Evolutionary conservation across 2,113 vertebrate genomes (phyloP), one percentile per base, ranked within the genome.

Genomic region (Eulemur macaco): DNA sequence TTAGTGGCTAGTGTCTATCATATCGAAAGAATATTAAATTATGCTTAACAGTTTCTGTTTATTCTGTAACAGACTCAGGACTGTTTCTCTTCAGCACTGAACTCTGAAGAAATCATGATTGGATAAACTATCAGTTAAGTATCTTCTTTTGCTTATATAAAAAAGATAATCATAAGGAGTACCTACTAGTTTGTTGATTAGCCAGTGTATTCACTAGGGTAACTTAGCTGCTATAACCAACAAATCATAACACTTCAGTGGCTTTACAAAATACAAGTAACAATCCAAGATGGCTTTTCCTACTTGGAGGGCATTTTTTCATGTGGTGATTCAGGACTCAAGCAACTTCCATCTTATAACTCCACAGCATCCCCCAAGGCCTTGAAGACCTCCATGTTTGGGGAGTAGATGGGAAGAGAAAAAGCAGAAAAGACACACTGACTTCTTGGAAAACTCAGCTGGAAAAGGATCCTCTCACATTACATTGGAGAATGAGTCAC

Each of bases 1-100:
- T 52, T 81, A 68, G 64, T 25, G 74, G 23, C 39, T 93, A 13
- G 4, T 60, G 15, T 45, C 47, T 74, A 21, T 93, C n/a, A 60
- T 68, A 85, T 47, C 80, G 86, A 76, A 89, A 50, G 9, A 81
- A 81, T 42, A 89, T 85, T 95, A 64, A 73, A 85, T 92, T 92
- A 71, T 56, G 42, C 8, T 73, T 95, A 69, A 71, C 25, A n/a
- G 45, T 60, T 64, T 87, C 37, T 52, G n/a, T 71, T 78, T 71
- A 54, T 80, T 92, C 73, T 78, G 21, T 85, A 78, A 68, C 5
- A 71, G 37, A 3, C 45, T 88, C 14, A 34, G 34, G n/a, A 84
- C 63, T 47, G 10, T 76, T 94, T 60, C 39, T 85, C 27, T 52
- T 23, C 11, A 90, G 56, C 34, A 89, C 21, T 34, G 56, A 92